Base-by-base conservation (phyloP, 2,113 vertebrate genomes). In the Deroptyus accipitrinus region DNA sequence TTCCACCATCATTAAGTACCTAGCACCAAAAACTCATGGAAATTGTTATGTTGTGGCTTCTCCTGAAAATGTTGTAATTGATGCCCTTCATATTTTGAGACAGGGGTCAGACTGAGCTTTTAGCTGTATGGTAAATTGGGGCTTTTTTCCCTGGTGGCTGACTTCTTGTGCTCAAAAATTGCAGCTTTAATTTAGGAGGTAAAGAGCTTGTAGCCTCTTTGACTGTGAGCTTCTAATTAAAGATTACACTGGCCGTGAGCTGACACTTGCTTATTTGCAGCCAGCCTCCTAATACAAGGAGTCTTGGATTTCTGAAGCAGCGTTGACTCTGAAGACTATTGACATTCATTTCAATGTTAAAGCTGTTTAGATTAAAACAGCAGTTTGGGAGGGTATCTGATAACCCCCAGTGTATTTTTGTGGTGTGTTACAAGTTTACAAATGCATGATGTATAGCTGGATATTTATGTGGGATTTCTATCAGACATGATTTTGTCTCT, bases 251-350 rank as follows among this genome's bases (percentile, higher is more conserved):
- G 62, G 83, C 87, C 74, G 59, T 83, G 81, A 92, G 78, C 70
- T 95, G 83, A 89, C 59, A 62, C 74, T 95, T 81, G 80, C 66
- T 86, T 96, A 66, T 93, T 94, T 96, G 86, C 88, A 86, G 86
- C 78, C 64, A 64, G 48, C 41, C 41, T 92, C 46, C 55, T 90
- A 81, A 92, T 88, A 69, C 25, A 48, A 66, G 81, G 86, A 66
- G 35, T 83, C 73, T 82, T 75, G 77, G 39, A 69, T 86, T 25
- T 94, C 68, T 85, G 83, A 82, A 73, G 52, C 28, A n/a, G 15
- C 37, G 35, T 73, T 92, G 66, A 82, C 57, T 84, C 81, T 72
- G 44, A 94, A 94, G 44, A 89, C 81, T 87, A 66, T 30, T 33
- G 52, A 68, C 41, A 49, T 49, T 84, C 27, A 75, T 92, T 84